phyloP scores from a whole-genome alignment of 2,888 invertebrate species.

The Slavum lentiscoides region DNA sequence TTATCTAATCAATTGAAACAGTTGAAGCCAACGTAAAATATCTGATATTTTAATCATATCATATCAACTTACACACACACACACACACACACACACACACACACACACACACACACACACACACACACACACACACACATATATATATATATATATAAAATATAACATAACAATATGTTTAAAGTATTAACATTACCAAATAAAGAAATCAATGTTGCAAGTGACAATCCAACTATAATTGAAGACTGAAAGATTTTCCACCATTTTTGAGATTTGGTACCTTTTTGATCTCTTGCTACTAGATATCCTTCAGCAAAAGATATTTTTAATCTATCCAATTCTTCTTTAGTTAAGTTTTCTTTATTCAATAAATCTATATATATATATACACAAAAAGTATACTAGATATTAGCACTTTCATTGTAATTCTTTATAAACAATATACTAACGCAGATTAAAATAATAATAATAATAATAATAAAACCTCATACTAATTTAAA shows the following conservation, averaged over 20 bases:
- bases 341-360: constrained; percentile 60
- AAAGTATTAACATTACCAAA: constrained; percentile 31
- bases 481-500: too few relatives aligned
- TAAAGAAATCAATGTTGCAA: constrained; percentile 32
- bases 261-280: constrained; percentile 62
- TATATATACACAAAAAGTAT: background rate
- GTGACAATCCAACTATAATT: constrained; percentile 60
- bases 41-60: too few relatives aligned
- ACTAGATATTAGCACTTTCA: too few relatives aligned
- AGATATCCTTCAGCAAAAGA: constrained; percentile 91
- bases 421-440: background rate
- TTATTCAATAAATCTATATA: constrained; percentile 50
- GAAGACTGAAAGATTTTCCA: constrained; percentile 76
- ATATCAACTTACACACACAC: too few relatives aligned
- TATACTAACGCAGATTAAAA: background rate
- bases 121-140: too few relatives aligned
- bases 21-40: too few relatives aligned
- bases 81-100: too few relatives aligned
- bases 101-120: too few relatives aligned
- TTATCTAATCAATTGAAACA: too few relatives aligned
- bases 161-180: background rate
- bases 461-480: background rate
- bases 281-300: constrained; percentile 66
- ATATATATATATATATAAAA: background rate
- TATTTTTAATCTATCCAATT: constrained; percentile 78